phyloP scores from a whole-genome alignment of 2,113 vertebrate species.

The Uria aalge region DNA sequence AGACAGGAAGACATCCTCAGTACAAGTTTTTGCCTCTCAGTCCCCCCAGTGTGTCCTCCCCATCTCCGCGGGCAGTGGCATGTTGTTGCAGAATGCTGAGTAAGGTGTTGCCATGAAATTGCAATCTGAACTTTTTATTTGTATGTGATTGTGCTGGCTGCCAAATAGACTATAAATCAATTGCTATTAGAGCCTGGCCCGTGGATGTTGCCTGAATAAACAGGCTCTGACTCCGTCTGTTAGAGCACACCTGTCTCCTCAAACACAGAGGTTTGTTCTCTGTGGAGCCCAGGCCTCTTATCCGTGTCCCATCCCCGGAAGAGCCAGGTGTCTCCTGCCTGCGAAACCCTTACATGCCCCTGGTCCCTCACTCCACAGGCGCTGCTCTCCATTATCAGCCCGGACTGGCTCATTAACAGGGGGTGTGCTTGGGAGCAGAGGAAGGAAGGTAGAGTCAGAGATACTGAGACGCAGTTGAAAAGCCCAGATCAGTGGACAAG shows the following conservation, averaged over 20 bases:
- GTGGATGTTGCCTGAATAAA: constrained; percentile 48
- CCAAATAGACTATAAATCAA: constrained; percentile 38
- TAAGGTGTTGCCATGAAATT: neutral
- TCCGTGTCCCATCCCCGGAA: neutral
- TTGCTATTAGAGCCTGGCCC: neutral
- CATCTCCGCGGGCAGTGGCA: neutral
- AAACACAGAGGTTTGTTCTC: constrained; percentile 40
- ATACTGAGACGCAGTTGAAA: constrained; percentile 25
- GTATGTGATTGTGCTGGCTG: neutral
- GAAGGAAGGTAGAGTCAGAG: constrained; percentile 60
- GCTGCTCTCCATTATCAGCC: neutral
- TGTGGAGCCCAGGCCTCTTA: neutral
- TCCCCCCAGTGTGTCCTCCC: no score
- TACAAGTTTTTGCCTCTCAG: neutral
- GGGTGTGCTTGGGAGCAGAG: neutral
- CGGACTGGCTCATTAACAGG: neutral
- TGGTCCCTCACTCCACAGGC: neutral
- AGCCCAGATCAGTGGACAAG: constrained; percentile 64
- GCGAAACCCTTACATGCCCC: neutral
- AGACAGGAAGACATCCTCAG: neutral
- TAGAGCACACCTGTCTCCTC: constrained; percentile 46
- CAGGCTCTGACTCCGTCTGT: neutral
- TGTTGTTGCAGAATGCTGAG: neutral
- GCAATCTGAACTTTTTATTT: neutral
- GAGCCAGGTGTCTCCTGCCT: constrained; percentile 43